These are phyloP conservation scores for Brachystomella parvula DNA, from an alignment of 1,140 invertebrate species.

Conservation along the genomic window DNA sequence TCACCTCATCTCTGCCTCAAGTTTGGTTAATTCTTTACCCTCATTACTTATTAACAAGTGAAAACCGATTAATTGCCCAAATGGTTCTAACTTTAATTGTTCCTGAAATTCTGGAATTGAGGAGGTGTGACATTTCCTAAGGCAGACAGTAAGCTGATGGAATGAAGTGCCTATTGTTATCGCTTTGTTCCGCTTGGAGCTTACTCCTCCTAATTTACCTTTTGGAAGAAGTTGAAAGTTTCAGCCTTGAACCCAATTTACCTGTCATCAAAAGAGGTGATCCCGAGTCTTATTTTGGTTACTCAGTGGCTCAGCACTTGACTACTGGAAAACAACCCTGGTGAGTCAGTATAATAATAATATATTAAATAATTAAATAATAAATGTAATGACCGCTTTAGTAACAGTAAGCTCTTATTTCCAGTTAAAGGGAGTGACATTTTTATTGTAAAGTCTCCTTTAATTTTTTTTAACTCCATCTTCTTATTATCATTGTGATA, in stretches of 20 bases:
- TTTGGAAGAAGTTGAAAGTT: slow-evolving; percentile 43
- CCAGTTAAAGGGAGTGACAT: background rate
- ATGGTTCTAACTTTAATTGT: too few species aligned
- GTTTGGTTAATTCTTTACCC: too few species aligned
- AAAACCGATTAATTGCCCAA: too few species aligned
- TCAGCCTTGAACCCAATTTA: slow-evolving; percentile 76
- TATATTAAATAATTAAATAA: background rate
- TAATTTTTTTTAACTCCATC: background rate
- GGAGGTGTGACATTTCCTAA: too few species aligned
- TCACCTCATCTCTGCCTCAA: too few species aligned
- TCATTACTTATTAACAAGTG: too few species aligned
- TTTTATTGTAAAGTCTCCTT: background rate
- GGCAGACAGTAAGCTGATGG: too few species aligned
- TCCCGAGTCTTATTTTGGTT: slow-evolving; percentile 72
- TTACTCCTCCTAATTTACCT: too few species aligned
- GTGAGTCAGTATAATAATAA: slow-evolving; percentile 27
- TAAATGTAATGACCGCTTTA: background rate
- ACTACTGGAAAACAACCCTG: slow-evolving; percentile 45
- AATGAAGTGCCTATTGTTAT: too few species aligned
- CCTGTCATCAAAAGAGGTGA: slow-evolving; percentile 69
- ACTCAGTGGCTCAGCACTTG: slow-evolving; percentile 75
- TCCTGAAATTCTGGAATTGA: too few species aligned
- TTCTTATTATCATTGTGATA: background rate
- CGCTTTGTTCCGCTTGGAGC: too few species aligned
- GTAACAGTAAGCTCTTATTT: background rate